A percentile compares a stretch with the other conserved stretches of the same genome.
Evolutionary conservation across 2,888 invertebrate genomes (phyloP).

Genomic region (Drosophila vallismaia): DNA sequence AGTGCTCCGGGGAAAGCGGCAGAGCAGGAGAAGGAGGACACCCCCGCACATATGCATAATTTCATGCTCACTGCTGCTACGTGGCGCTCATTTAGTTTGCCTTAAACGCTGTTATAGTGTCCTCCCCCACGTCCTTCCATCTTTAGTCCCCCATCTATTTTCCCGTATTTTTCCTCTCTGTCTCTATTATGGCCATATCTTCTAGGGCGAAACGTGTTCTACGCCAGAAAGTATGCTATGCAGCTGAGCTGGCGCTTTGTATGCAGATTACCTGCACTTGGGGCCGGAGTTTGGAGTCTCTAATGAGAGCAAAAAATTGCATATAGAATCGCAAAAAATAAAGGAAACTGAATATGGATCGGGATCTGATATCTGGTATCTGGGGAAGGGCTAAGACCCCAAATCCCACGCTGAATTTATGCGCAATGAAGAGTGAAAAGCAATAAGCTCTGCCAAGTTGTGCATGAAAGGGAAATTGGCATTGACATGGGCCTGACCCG

Average conservation of each 20-base stretch:
- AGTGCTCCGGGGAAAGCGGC: neutral
- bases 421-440: conserved; percentile 78
- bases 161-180: conserved; percentile 1
- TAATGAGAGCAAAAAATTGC: conserved; percentile 56
- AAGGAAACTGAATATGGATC: neutral
- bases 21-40: conserved; percentile 2
- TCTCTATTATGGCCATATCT: conserved; percentile 61
- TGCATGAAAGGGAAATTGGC: conserved; percentile 75
- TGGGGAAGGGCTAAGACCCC: neutral
- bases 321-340: conserved; percentile 23
- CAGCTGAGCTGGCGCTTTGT: conserved; percentile 47
- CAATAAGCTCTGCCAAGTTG: conserved; percentile 78
- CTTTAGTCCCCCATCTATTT: neutral
- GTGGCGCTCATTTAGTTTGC: conserved; percentile 74
- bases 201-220: conserved; percentile 51
- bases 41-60: conserved; percentile 71
- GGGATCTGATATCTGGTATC: neutral
- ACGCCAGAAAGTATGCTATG: conserved; percentile 34
- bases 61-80: conserved; percentile 57
- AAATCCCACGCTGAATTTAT: conserved; percentile 65
- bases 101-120: conserved; percentile 60
- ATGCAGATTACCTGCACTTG: conserved; percentile 66
- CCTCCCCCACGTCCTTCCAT: conserved; percentile 15
- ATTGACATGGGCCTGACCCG: conserved; percentile 56
- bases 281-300: conserved; percentile 34